Evolutionary conservation across 2,888 invertebrate genomes (phyloP).

Genomic region (Microlaimidae sp.): DNA sequence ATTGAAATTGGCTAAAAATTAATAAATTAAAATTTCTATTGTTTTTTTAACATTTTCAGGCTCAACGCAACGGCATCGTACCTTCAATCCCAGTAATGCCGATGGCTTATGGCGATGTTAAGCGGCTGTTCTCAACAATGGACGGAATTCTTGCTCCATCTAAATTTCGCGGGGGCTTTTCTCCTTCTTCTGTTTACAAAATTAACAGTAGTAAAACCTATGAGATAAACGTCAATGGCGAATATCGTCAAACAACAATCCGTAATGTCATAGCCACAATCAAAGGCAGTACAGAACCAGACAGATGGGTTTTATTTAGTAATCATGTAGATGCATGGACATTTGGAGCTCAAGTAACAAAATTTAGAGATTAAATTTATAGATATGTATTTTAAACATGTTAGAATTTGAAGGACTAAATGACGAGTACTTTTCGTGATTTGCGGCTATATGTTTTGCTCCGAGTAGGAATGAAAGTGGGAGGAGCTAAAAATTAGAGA

Average conservation of each 20-base stretch:
- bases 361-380: too few relatives aligned
- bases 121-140: slow-evolving; percentile 17
- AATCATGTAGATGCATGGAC: slow-evolving; percentile 39
- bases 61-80: too few relatives aligned
- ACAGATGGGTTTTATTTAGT: slow-evolving; percentile 23
- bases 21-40: too few relatives aligned
- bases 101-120: slow-evolving; percentile 20
- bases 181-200: not conserved
- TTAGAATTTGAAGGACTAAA: too few relatives aligned
- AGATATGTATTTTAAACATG: too few relatives aligned
- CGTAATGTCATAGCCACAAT: not conserved
- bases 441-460: too few relatives aligned
- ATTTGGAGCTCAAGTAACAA: slow-evolving; percentile 35
- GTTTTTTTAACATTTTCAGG: too few relatives aligned
- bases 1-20: too few relatives aligned
- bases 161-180: not conserved
- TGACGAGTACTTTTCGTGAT: too few relatives aligned
- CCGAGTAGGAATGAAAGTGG: too few relatives aligned
- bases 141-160: slow-evolving; percentile 14
- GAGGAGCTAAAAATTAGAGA: too few relatives aligned
- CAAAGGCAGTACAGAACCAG: not conserved
- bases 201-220: not conserved
- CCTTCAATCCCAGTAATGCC: slow-evolving; percentile 21
- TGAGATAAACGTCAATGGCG: not conserved
- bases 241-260: not conserved